Evolutionary conservation across 2,797 vertebrate genomes (phyloP), one percentile per base, ranked within the genome.

Genomic region (Oreochromis mossambicus): DNA sequence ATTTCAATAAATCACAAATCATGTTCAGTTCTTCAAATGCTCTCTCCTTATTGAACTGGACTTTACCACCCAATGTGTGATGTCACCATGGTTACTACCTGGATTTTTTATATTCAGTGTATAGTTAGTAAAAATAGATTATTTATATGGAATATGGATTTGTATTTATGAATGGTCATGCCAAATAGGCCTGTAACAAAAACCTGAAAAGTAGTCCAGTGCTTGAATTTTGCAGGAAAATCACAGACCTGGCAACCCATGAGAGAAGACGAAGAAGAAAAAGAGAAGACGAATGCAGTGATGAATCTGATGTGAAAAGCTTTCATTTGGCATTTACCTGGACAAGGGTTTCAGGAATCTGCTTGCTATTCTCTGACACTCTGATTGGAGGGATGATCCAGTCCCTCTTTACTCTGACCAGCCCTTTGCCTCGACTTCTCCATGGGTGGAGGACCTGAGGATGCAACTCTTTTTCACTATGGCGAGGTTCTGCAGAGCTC

Each of bases 371-470:
- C 95, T 99, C 98, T 0, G 97, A 95, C 61, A 99, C 97, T 1
- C 98, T 97, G 95, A 99, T 99, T 32, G 97, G 97, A 19, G 98
- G 98, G 83, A 99, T 99, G 91, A 99, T 98, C 98, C 98, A 99
- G 89, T 99, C 98, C 88, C 98, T 96, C 89, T 97, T 97, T 84
- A 98, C 96, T 58, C 98, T 92, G 78, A 94, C 80, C 0, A 77
- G 8, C 1, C 93, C 91, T 0, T 58, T 73, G 3, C 87, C 84
- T 43, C 75, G 81, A 52, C 78, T 90, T 89, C 52, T 90, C 98
- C 97, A 97, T 43, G 92, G 96, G 78, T 93, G 79, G 78, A 98
- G 80, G 26, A 84, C 82, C 3, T 46, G 89, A 79, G 89, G 90
- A 54, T 82, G 79, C 24, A 79, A 77, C 50, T 89, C 88, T 26